phyloP scores from a whole-genome alignment of 2,113 vertebrate species.

The Charina bottae region DNA sequence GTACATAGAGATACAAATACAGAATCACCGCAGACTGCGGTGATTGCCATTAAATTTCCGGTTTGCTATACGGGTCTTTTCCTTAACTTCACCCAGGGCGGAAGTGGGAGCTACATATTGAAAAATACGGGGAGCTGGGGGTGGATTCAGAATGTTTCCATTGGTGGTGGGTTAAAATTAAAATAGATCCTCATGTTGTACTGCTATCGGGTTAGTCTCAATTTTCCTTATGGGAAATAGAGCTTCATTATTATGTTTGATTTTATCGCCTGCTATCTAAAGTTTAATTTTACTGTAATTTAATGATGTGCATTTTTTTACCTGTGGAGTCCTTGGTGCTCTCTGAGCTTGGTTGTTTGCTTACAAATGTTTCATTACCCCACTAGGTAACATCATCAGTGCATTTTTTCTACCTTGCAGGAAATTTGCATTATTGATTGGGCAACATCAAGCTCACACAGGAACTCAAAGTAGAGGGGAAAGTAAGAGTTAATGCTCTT shows the following conservation, averaged over 20 bases:
- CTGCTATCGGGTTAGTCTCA: not conserved
- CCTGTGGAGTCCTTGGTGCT: not conserved
- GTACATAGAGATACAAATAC: not conserved
- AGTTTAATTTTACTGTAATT: not conserved
- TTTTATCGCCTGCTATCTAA: not conserved
- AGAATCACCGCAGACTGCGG: not conserved
- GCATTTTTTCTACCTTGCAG: not conserved
- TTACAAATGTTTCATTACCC: not conserved
- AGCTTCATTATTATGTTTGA: not conserved
- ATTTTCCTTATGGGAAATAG: not conserved
- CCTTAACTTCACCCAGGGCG: not conserved
- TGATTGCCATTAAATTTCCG: not conserved
- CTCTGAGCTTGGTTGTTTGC: not conserved
- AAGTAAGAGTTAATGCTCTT: not conserved
- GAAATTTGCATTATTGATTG: not conserved
- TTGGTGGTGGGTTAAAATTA: not conserved
- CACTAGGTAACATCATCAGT: not conserved
- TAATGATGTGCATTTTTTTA: not conserved
- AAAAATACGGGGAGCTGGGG: not conserved
- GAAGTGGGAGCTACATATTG: not conserved
- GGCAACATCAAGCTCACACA: not conserved
- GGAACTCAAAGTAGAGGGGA: not conserved
- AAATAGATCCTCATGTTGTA: not conserved
- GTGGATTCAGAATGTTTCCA: not conserved
- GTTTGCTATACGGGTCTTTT: not conserved